Conservation (phyloP, 2,113 vertebrate species). For the Callipepla squamata region DNA sequence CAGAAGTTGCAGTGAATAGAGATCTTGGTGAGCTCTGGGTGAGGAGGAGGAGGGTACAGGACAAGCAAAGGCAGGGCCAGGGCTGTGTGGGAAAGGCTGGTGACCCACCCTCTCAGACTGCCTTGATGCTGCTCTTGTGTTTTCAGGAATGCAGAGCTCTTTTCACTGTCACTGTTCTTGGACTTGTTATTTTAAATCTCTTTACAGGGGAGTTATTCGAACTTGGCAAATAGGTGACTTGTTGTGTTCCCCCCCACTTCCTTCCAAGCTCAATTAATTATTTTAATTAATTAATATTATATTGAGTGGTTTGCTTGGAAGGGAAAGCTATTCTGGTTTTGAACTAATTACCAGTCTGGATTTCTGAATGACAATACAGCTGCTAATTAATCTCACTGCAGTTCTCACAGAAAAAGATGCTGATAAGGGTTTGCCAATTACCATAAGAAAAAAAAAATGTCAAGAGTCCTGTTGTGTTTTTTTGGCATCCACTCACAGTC, state of each 20-base stretch:
- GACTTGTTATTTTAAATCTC: not conserved
- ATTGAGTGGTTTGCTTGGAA: slow-evolving; percentile 34
- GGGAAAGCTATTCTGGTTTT: slow-evolving; percentile 49
- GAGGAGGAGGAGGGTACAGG: not conserved
- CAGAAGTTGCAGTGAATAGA: rapidly evolving
- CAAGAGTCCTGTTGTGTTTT: slow-evolving; percentile 67
- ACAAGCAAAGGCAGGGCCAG: not conserved
- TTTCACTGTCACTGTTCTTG: not conserved
- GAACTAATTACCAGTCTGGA: slow-evolving; percentile 70
- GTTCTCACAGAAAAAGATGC: slow-evolving; percentile 76
- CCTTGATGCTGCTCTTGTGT: not conserved
- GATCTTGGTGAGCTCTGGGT: rapidly evolving
- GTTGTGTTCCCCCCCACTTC: not conserved
- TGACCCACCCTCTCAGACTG: not conserved
- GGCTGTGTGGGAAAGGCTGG: not conserved
- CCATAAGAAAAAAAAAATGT: slow-evolving; percentile 62
- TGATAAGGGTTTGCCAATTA: slow-evolving; percentile 75
- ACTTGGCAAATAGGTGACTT: not conserved
- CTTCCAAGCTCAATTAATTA: slow-evolving; percentile 56
- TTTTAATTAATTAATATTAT: slow-evolving; percentile 57
- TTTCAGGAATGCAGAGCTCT: not conserved
- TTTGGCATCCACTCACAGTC: slow-evolving; percentile 49
- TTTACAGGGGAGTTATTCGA: not conserved
- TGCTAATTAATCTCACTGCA: slow-evolving; percentile 77
- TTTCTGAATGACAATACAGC: slow-evolving; percentile 71